These are phyloP conservation scores for Bothrops alternatus DNA, from an alignment of 2,797 vertebrate genomes.

Conservation along the genomic window DNA sequence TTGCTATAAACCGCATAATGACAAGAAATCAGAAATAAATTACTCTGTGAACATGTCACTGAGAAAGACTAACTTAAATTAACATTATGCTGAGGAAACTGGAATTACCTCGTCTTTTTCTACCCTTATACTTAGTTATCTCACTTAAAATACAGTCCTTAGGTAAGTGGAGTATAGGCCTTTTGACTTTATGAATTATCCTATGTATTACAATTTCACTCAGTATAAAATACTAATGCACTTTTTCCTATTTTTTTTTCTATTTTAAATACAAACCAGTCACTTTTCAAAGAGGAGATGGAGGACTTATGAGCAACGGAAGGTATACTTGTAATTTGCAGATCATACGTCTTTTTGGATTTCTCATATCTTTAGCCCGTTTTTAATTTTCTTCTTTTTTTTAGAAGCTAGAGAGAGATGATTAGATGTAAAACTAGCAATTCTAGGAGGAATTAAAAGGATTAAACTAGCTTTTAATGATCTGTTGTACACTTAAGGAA, in stretches of 20 bases:
- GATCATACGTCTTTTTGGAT: constrained; percentile 11
- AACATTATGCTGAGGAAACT: not conserved
- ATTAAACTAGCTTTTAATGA: constrained; percentile 67
- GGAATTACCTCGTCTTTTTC: constrained; percentile 1
- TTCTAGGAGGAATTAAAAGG: constrained; percentile 64
- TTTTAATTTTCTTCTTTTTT: constrained; percentile 48
- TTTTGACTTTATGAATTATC: constrained; percentile 14
- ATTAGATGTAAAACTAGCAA: constrained; percentile 59
- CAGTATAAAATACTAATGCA: constrained; percentile 52
- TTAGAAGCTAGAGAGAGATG: constrained; percentile 41
- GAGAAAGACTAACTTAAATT: constrained; percentile 23
- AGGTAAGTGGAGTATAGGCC: not conserved
- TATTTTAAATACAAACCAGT: constrained; percentile 72
- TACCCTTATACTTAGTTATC: constrained; percentile 37
- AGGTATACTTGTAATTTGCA: constrained; percentile 77
- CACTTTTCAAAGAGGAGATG: constrained; percentile 98
- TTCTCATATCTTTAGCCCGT: not conserved
- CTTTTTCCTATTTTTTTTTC: constrained; percentile 48
- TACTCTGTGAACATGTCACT: constrained; percentile 11
- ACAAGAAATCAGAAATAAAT: constrained; percentile 41
- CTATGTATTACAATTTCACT: constrained; percentile 16
- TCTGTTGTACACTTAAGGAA: constrained; percentile 72
- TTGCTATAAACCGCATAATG: not conserved
- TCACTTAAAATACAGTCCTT: not conserved
- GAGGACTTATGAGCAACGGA: constrained; percentile 98